These are phyloP conservation scores for Micrastur ruficollis DNA, from an alignment of 2,797 vertebrate species.

Conservation along the genomic window DNA sequence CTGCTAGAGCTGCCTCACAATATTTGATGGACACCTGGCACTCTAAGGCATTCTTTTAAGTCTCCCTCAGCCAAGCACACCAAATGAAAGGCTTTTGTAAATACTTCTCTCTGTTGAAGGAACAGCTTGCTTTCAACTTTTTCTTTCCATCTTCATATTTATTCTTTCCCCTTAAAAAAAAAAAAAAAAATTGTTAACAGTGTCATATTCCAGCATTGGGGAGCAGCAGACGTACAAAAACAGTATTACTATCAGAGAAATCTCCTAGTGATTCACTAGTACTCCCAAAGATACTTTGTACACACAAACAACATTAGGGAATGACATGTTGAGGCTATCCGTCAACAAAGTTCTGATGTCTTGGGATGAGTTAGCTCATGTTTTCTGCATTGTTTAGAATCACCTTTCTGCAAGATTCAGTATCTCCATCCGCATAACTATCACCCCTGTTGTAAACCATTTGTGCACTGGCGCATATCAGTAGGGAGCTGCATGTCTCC, in stretches of 20 bases:
- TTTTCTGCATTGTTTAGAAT: background rate
- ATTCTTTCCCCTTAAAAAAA: background rate
- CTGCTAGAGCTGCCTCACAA: background rate
- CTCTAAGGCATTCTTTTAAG: background rate
- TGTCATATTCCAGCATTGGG: background rate
- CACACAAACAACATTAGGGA: background rate
- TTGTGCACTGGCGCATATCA: accelerated
- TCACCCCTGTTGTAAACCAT: background rate
- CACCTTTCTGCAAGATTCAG: background rate
- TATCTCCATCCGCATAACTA: background rate
- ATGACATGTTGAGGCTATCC: background rate
- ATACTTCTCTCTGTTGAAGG: background rate
- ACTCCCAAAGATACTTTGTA: background rate
- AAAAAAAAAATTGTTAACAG: no score
- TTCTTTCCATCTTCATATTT: background rate
- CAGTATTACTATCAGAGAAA: background rate
- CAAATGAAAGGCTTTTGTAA: background rate
- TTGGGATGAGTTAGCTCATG: background rate
- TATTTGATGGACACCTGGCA: background rate
- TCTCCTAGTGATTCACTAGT: background rate
- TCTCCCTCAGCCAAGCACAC: background rate
- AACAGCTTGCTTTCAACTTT: background rate
- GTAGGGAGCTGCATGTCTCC: background rate
- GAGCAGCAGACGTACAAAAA: background rate
- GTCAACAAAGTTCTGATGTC: background rate